Evolutionary conservation across 2,113 vertebrate genomes (phyloP).

Genomic region (Campylomormyrus tamandua): DNA sequence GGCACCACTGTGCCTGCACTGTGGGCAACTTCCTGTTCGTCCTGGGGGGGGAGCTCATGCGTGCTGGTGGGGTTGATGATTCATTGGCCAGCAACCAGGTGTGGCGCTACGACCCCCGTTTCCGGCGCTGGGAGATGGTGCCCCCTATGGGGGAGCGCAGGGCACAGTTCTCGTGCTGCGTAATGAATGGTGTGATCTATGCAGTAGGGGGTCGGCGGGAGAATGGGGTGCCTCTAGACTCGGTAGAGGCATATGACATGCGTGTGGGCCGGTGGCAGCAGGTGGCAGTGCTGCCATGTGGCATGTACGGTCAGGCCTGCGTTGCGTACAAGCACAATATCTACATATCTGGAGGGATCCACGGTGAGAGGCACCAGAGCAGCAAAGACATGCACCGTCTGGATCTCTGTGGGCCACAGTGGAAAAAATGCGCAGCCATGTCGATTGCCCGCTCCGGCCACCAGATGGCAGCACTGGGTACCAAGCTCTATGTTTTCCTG

Average conservation of each 20-base stretch:
- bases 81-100: constrained; percentile 60
- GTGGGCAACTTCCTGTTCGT: constrained; percentile 84
- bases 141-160: constrained; percentile 71
- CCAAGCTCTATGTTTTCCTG: constrained; percentile 80
- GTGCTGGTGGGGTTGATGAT: constrained; percentile 36
- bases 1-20: constrained; percentile 72
- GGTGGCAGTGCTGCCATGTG: constrained; percentile 56
- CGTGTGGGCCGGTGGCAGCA: constrained; percentile 67
- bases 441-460: constrained; percentile 82
- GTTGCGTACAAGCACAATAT: constrained; percentile 60
- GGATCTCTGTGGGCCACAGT: constrained; percentile 46
- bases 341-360: constrained; percentile 79
- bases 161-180: constrained; percentile 77
- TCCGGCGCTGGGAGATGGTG: constrained; percentile 67
- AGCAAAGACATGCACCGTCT: constrained; percentile 70
- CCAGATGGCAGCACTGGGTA: constrained; percentile 72
- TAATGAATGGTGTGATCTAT: constrained; percentile 64
- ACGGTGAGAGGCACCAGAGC: constrained; percentile 47
- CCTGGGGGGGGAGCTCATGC: constrained; percentile 71
- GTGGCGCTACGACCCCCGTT: constrained; percentile 83
- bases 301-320: constrained; percentile 75
- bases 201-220: constrained; percentile 70
- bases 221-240: constrained; percentile 48
- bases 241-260: constrained; percentile 79
- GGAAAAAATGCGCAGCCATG: constrained; percentile 77